Base-by-base conservation (phyloP, 2,113 vertebrate species). In the Neodon shergylaensis region DNA sequence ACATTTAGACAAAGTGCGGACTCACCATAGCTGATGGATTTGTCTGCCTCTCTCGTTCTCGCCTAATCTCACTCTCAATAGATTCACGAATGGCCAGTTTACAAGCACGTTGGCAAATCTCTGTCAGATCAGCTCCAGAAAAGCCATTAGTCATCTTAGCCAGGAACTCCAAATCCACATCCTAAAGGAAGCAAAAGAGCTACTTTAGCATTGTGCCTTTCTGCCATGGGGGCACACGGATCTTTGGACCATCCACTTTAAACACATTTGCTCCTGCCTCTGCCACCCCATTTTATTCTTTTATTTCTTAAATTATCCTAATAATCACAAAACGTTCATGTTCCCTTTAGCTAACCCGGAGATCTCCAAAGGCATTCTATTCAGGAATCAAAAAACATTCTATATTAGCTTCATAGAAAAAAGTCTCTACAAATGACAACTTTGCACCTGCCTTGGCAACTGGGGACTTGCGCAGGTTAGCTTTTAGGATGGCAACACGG, bases 91-190 rank as follows among this genome's bases (percentile, higher is more conserved):
- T 99, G 96, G 99, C 99, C 98, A 99, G 98, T 90, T 99, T 99
- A 97, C 99, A 99, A 86, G 99, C 99, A 95, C 99, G 99, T 97
- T 99, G 99, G 98, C 99, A 99, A 97, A 99, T 99, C 96, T 99
- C 99, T 63, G 99, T 99, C 72, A 99, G 98, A 96, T 99, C 99
- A 84, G 99, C 99, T 94, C 99, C 99, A 33, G 99, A 99, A 96
- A 99, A 99, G 81, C 99, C 99, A 1, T 99, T 99, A 96, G 99
- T 99, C 99, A 99, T 99, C 98, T 99, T 99, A 42, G 99, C 99
- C 98, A 99, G 97, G 98, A 99, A 99, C 95, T 99, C 99, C 98
- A 99, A 92, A 97, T 99, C 99, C 4, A 99, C 99, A 95, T 99
- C 99, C 99, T 99, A 81, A 72, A 90, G 94, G 68, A 78, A 91